Base-by-base conservation (phyloP, 2,888 invertebrate species). In the Phyto melanocephala region DNA sequence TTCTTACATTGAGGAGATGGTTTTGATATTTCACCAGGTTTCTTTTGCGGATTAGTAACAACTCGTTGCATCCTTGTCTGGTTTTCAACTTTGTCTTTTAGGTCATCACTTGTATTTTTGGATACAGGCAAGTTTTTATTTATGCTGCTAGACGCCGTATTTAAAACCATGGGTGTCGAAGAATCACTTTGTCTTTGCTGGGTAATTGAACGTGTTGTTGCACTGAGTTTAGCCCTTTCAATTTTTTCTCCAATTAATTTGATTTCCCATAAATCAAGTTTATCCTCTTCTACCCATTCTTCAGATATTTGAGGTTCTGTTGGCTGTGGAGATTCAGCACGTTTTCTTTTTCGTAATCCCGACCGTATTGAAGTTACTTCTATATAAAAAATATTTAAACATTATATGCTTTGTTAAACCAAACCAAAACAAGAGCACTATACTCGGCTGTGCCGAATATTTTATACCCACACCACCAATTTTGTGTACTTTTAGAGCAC, bases 281-380 rank as follows among this genome's bases (percentile, higher is more conserved):
- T 96, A 85, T 98, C 98, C 91, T 99, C 99, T 86, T 98, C 97
- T 0, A 98, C 96, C 99, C 99, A 99, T 88, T 96, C 96, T 91
- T 99, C 98, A 0, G 95, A 94, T 11, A 98, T 97, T 92, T 97
- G 97, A 0, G 99, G 98, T 89, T 98, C 98, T 7, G 96, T 97
- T 88, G 96, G 96, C 90, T 97, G 97, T 0, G 98, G 98, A 4
- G 97, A 96, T 92, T 99, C 98, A 0, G 97, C 96, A 58, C 98
- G 93, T 90, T 98, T 97, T 72, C 99, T 92, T 91, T 98, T 98
- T 63, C 99, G 93, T 80, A 99, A 92, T 13, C 99, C 99, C 90
- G 97, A 97, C 76, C 98, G 93, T 86, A 98, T 98, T 0, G 98
- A 98, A 6, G 98, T 98, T 20, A 98, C 97, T 91, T 98, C 98